These are phyloP conservation scores for Delphinus delphis DNA, from an alignment of 2,113 vertebrate genomes.

Conservation along the genomic window DNA sequence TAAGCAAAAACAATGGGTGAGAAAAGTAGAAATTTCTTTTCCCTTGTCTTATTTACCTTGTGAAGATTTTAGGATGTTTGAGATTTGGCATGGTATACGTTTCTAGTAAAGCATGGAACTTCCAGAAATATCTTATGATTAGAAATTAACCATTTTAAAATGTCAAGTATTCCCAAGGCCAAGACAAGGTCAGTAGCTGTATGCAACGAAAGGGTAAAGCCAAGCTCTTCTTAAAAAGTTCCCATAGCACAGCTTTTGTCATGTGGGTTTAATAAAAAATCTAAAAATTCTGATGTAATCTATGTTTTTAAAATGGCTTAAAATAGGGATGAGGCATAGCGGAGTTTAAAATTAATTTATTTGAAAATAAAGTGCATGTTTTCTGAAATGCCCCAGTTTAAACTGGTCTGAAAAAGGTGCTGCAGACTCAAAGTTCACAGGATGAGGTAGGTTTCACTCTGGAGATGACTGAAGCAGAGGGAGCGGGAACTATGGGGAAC, in stretches of 20 bases:
- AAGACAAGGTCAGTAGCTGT: background rate
- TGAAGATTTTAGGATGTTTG: background rate
- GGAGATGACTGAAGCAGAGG: background rate
- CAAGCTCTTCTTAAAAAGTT: background rate
- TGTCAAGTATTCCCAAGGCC: background rate
- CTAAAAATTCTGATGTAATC: background rate
- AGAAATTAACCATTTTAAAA: background rate
- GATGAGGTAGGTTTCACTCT: background rate
- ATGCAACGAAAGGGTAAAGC: background rate
- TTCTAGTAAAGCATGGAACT: background rate
- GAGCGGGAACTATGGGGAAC: background rate
- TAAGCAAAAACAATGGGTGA: background rate
- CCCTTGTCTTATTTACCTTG: background rate
- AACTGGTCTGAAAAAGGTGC: background rate
- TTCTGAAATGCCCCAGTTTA: background rate
- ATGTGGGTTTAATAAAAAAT: background rate
- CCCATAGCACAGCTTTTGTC: background rate
- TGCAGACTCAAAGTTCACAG: background rate
- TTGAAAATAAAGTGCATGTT: background rate
- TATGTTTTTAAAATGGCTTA: background rate
- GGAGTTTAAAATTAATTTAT: background rate
- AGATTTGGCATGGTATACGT: background rate
- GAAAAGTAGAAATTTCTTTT: background rate
- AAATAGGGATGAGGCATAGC: background rate
- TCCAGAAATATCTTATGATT: background rate